phyloP scores from a whole-genome alignment of 2,888 invertebrate species.

The Drosophila borealis region DNA sequence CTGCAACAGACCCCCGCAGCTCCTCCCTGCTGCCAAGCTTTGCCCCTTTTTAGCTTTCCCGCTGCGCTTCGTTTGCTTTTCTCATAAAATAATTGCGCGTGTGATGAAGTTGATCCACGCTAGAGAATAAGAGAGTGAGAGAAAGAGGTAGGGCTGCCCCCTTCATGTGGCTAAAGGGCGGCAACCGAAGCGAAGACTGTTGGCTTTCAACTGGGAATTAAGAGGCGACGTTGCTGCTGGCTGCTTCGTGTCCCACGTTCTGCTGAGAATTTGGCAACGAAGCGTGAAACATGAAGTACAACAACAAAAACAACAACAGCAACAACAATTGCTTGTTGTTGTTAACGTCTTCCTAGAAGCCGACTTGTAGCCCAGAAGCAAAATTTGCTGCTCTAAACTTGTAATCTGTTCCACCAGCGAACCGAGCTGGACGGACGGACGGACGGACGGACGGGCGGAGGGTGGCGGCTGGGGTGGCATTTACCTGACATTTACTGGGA shows the following conservation, averaged over 20 bases:
- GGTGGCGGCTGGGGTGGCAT: not conserved
- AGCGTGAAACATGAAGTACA: conserved; percentile 75
- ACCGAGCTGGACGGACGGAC: not conserved
- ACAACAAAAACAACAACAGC: conserved; percentile 31
- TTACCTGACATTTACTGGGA: conserved; percentile 49
- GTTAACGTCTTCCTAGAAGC: conserved; percentile 49
- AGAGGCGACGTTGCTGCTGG: conserved; percentile 39
- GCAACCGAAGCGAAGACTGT: conserved; percentile 51
- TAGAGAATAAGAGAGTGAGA: conserved; percentile 9
- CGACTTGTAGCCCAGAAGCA: conserved; percentile 50
- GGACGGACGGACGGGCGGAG: not conserved
- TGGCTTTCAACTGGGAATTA: conserved; percentile 68
- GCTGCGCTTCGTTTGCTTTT: conserved; percentile 72
- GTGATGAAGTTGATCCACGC: conserved; percentile 65
- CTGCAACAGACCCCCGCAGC: too few relatives aligned
- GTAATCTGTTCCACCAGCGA: conserved; percentile 40
- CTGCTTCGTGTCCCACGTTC: conserved; percentile 53
- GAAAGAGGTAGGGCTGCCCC: not conserved
- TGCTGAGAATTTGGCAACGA: conserved; percentile 79
- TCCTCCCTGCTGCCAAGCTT: not conserved
- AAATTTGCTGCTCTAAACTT: conserved; percentile 36
- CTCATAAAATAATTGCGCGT: conserved; percentile 78
- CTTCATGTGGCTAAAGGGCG: conserved; percentile 27
- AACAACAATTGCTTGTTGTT: conserved; percentile 20
- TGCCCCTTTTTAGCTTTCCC: conserved; percentile 34